Base-by-base conservation (phyloP, 2,797 vertebrate species). In the Scyliorhinus canicula region DNA sequence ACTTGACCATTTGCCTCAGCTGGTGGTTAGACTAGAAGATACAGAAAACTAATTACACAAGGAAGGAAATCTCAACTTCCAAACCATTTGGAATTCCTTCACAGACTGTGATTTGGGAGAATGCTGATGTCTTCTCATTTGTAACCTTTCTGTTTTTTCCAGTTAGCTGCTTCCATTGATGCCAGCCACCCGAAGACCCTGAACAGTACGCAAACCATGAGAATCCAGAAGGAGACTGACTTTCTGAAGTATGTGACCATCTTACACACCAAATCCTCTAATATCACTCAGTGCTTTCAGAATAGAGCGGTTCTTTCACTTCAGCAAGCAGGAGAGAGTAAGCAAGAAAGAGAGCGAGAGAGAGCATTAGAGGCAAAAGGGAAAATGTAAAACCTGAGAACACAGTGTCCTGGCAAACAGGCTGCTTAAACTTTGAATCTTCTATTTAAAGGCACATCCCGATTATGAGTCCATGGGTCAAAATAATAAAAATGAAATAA, bases 231-330 rank as follows among this genome's bases (percentile, higher is more conserved):
- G 88, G 96, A 98, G 95, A 97, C 97, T 0, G 96, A 98, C 96
- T 98, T 98, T 95, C 97, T 98, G 95, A 97, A 97, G 99, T 99
- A 97, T 93, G 97, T 95, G 63, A 44, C 40, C 79, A 14, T 47
- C 21, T 67, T 79, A 21, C 67, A 57, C 28, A 85, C 4, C 9
- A 16, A n/a, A 57, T 55, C 3, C 44, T 35, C 93, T 74, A 74
- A 60, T 8, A 74, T 35, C 44, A 50, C n/a, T n/a, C n/a, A n/a
- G n/a, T n/a, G n/a, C n/a, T n/a, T n/a, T n/a, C n/a, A n/a, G n/a
- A n/a, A n/a, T n/a, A n/a, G n/a, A n/a, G n/a, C n/a, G n/a, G n/a
- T n/a, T n/a, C n/a, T n/a, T n/a, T n/a, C n/a, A n/a, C n/a, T n/a
- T n/a, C n/a, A n/a, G n/a, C n/a, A n/a, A n/a, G n/a, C n/a, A n/a